Evolutionary conservation across 1,140 invertebrate species (phyloP), one percentile per base, ranked within the genome.

Genomic region (Eumaeus atala): DNA sequence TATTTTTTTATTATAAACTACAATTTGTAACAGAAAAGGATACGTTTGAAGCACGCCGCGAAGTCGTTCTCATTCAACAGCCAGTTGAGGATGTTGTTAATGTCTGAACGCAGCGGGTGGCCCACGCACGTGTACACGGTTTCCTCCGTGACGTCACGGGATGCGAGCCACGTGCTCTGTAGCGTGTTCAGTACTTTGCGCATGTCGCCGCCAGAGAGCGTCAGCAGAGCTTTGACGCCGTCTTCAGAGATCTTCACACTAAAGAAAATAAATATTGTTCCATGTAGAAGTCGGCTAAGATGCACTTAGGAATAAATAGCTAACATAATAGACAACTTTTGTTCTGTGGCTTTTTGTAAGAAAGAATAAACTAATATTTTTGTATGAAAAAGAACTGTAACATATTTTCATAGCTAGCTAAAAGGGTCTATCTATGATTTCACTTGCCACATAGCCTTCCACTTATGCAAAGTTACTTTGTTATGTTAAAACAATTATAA

Each of bases 101-200:
- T 97, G 79, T 99, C 97, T 36, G 91, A 89, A 56, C 94, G 92
- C 28, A 97, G 84, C 8, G 98, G 98, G 88, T 99, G 97, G 0
- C 98, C 98, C 14, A 99, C 96, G 87, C 98, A 99, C 4, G 92
- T 92, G 80, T 99, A 99, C 1, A 99, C 97, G 83, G 93, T 96
- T 58, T 97, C 92, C 88, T 98, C 96, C 62, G 92, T 95, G 0
- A 99, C 95, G 59, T 90, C 85, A 66, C 94, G 92, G 83, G 93
- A 97, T 7, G 97, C 97, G 85, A 94, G 89, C 88, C 92, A 92
- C 58, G 97, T 95, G 86, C 96, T 97, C 89, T 99, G 95, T 21
- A 99, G 88, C 51, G 99, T 95, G 88, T 99, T 99, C 3, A 99
- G 77, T 9, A 98, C 95, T 87, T 95, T 96, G 69, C 98, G 91